phyloP scores from a whole-genome alignment of 2,797 vertebrate genomes.

The Perodicticus potto region DNA sequence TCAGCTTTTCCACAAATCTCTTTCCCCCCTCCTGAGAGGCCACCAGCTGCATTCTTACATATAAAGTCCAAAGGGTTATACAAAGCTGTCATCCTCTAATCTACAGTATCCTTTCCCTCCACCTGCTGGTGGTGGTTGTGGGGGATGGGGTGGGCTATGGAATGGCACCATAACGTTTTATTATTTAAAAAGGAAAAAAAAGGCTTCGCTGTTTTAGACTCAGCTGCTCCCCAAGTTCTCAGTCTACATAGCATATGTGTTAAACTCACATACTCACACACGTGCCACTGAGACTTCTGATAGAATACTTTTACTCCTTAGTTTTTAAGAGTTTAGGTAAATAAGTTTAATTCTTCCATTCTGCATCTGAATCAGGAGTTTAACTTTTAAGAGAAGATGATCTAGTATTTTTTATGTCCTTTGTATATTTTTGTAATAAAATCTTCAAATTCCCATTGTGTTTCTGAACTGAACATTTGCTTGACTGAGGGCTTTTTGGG shows the following conservation, averaged over 20 bases:
- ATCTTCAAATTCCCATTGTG: conserved; percentile 30
- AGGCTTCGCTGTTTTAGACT: conserved; percentile 24
- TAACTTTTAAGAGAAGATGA: conserved; percentile 54
- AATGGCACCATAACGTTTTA: conserved; percentile 51
- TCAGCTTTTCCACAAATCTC: conserved; percentile 51
- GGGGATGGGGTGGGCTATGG: conserved; percentile 62
- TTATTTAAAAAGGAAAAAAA: conserved; percentile 38
- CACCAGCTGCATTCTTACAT: conserved; percentile 48
- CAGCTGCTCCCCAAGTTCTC: conserved; percentile 29
- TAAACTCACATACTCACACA: background rate
- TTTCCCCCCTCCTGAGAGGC: conserved; percentile 21
- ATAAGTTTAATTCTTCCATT: background rate
- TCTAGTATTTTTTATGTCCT: conserved; percentile 34
- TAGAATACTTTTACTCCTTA: background rate
- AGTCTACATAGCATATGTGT: background rate
- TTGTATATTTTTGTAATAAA: background rate
- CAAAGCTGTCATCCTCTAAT: conserved; percentile 72
- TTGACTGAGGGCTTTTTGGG: background rate
- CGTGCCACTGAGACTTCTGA: background rate
- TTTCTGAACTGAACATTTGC: conserved; percentile 61
- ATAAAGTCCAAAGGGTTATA: conserved; percentile 55
- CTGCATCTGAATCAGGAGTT: conserved; percentile 41
- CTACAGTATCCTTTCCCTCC: conserved; percentile 72
- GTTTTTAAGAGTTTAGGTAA: conserved; percentile 26
- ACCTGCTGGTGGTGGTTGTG: conserved; percentile 65